phyloP scores from a whole-genome alignment of 2,888 invertebrate species.

The Proisotoma minuta region DNA sequence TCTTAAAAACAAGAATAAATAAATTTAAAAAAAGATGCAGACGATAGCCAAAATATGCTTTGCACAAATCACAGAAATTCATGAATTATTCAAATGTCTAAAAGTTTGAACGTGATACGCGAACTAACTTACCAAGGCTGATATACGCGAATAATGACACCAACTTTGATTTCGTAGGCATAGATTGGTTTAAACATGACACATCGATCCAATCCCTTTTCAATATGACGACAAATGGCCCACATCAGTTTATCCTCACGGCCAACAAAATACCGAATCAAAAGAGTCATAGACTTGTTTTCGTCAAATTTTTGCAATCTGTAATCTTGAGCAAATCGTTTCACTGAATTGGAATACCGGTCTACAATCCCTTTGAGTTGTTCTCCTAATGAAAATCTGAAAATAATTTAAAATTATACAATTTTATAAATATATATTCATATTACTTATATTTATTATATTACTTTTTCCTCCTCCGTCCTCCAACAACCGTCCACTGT shows the following conservation, averaged over 20 bases:
- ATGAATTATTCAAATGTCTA: neutral
- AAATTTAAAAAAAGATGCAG: neutral
- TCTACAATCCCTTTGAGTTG: neutral
- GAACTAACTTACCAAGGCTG: constrained; percentile 8
- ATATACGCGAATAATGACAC: neutral
- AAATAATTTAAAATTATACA: neutral
- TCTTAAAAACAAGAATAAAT: neutral
- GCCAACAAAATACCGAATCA: neutral
- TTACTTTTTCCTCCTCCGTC: constrained; percentile 6
- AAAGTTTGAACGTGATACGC: neutral
- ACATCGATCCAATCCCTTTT: neutral
- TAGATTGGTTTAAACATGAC: constrained; percentile 14
- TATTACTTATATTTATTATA: neutral
- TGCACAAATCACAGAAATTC: neutral
- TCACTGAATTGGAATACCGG: constrained; percentile 1
- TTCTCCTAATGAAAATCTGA: neutral
- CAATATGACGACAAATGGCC: constrained; percentile 10
- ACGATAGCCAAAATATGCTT: no score
- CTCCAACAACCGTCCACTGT: neutral
- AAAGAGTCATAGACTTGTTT: neutral
- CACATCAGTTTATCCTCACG: neutral
- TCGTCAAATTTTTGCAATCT: neutral
- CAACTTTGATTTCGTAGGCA: neutral
- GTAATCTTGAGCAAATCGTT: constrained; percentile 12
- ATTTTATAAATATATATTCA: no score